These are phyloP conservation scores for Athrips mouffetella DNA, from an alignment of 2,888 invertebrate species.

Conservation along the genomic window DNA sequence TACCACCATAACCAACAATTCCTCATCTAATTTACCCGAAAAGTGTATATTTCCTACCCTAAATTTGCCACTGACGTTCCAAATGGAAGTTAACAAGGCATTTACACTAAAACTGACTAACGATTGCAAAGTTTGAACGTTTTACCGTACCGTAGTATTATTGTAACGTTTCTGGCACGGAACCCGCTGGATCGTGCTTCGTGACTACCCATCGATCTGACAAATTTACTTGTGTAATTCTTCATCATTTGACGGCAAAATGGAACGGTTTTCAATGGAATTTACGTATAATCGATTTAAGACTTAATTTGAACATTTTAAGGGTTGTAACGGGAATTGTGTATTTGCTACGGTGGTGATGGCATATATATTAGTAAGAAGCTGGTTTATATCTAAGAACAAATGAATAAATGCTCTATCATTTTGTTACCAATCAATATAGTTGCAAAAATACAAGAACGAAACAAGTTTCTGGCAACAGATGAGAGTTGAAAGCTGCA, in stretches of 20 bases:
- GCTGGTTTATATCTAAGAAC: too few relatives aligned
- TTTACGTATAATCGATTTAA: conserved; percentile 8
- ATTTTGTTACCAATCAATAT: too few relatives aligned
- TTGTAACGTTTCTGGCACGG: conserved; percentile 23
- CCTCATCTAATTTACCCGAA: conserved; percentile 4
- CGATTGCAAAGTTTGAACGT: conserved; percentile 17
- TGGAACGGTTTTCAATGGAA: conserved; percentile 21
- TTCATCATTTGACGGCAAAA: conserved; percentile 25
- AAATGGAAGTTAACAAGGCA: conserved; percentile 15
- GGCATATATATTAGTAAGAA: not conserved
- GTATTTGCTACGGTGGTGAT: not conserved
- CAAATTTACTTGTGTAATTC: conserved; percentile 29
- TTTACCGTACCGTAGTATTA: conserved; percentile 19
- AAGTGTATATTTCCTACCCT: not conserved
- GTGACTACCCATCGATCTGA: conserved; percentile 36
- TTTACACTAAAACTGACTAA: conserved; percentile 18
- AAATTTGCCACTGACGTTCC: conserved; percentile 7
- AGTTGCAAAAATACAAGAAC: too few relatives aligned
- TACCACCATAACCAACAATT: not conserved
- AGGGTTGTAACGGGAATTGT: not conserved
- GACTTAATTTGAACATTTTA: not conserved
- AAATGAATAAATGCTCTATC: too few relatives aligned
- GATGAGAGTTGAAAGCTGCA: not conserved
- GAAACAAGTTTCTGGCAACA: not conserved
- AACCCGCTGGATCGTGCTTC: conserved; percentile 37